These are phyloP conservation scores for Temnothorax unifasciatus DNA, from an alignment of 2,888 invertebrate species.

Conservation along the genomic window DNA sequence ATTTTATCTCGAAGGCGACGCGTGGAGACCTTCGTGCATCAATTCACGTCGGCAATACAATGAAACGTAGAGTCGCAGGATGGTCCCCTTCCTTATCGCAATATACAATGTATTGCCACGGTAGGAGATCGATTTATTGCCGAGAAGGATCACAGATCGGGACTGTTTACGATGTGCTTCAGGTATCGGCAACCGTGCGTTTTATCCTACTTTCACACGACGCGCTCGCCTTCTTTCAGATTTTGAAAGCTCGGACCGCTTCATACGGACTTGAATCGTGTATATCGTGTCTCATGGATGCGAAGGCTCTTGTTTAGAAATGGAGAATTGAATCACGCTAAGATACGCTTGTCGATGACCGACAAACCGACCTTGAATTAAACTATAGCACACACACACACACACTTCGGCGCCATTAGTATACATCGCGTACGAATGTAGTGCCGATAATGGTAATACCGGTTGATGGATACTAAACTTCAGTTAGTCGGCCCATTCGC, in stretches of 20 bases:
- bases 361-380: conserved; percentile 76
- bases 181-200: not conserved
- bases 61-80: not conserved
- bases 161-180: not conserved
- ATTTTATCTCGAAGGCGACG: not conserved
- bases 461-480: conserved; percentile 54
- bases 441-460: conserved; percentile 66
- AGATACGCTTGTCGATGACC: conserved; percentile 59
- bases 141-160: not conserved
- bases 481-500: conserved; percentile 55
- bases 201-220: conserved; percentile 11
- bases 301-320: conserved; percentile 50
- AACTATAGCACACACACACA: conserved; percentile 80
- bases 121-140: not conserved
- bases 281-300: conserved; percentile 44
- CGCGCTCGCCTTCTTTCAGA: not conserved
- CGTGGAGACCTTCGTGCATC: not conserved
- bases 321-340: conserved; percentile 56
- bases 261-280: conserved; percentile 75
- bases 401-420: conserved; percentile 70
- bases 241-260: conserved; percentile 72
- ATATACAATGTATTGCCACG: not conserved
- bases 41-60: not conserved
- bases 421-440: conserved; percentile 67
- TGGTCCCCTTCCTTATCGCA: not conserved